A percentile compares a stretch with the other conserved stretches of the same genome.
Conservation (phyloP, 2,888 invertebrate genomes). For the Cephonodes hylas region DNA sequence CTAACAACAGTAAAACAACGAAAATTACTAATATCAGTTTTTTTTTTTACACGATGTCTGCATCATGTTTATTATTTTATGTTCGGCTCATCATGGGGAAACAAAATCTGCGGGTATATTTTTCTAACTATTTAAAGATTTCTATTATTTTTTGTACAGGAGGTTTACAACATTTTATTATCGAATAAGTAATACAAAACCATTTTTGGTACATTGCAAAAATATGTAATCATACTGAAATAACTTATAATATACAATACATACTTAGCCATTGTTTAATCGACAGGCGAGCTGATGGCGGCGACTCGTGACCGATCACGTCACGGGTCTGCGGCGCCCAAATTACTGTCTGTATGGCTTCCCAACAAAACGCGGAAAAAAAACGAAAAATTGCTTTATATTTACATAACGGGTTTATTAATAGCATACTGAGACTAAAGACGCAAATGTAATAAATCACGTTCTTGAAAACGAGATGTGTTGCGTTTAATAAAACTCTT, state of each 20-base stretch:
- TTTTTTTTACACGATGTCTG: no score
- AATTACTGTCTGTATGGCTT: slow-evolving; percentile 27
- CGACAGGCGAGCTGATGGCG: background rate
- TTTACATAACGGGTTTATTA: background rate
- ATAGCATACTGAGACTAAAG: background rate
- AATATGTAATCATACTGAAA: no score
- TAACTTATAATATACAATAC: no score
- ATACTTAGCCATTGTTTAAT: no score
- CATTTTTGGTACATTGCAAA: no score
- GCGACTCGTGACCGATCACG: slow-evolving; percentile 22
- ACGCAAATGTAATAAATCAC: background rate
- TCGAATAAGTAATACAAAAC: no score
- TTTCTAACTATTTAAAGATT: no score
- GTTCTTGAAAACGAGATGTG: background rate
- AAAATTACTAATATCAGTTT: background rate
- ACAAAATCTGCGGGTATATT: no score
- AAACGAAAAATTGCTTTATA: background rate
- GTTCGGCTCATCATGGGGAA: no score
- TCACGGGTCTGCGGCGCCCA: background rate
- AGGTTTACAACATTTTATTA: no score
- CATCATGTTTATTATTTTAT: no score
- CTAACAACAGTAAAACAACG: background rate
- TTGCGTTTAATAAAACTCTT: background rate
- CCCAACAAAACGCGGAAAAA: slow-evolving; percentile 34
- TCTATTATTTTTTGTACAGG: no score